Evolutionary conservation across 2,888 invertebrate species (phyloP).

Genomic region (Lepidochrysops patricia): DNA sequence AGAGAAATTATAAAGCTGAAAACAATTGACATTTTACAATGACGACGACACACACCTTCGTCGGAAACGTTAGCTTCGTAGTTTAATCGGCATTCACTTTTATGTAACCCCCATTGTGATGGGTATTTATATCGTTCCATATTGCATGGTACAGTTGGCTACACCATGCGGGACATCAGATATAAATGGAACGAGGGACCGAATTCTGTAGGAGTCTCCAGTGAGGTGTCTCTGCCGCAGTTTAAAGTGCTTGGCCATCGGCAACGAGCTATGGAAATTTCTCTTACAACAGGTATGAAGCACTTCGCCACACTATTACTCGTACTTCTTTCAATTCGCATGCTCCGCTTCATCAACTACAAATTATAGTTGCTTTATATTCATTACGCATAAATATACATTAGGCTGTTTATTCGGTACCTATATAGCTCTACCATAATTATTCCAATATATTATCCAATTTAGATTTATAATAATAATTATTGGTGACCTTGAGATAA

Average conservation of each 20-base stretch:
- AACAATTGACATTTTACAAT: conserved; percentile 31
- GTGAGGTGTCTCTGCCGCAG: conserved; percentile 96
- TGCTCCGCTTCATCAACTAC: conserved; percentile 30
- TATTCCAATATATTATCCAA: neutral
- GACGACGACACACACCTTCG: conserved; percentile 25
- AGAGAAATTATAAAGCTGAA: conserved; percentile 33
- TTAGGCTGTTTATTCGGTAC: neutral
- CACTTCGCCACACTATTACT: conserved; percentile 32
- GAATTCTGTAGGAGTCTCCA: conserved; percentile 95
- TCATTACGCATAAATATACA: neutral
- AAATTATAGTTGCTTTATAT: neutral
- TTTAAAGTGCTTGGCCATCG: conserved; percentile 98
- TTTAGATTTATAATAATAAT: no score
- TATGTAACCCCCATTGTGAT: conserved; percentile 66
- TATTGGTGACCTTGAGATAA: neutral
- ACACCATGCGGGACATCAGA: conserved; percentile 97
- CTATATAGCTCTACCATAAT: neutral
- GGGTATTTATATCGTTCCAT: conserved; percentile 68
- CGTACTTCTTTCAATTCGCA: conserved; percentile 29
- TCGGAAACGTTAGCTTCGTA: conserved; percentile 36
- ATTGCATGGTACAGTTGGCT: conserved; percentile 88
- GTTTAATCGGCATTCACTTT: conserved; percentile 35
- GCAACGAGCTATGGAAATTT: conserved; percentile 96
- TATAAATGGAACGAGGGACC: conserved; percentile 98
- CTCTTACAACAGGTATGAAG: conserved; percentile 82